Percentiles rank a stretch among this genome's conserved stretches.
Evolutionary conservation across 2,888 invertebrate genomes (phyloP).

Genomic region (Sesamia inferens): DNA sequence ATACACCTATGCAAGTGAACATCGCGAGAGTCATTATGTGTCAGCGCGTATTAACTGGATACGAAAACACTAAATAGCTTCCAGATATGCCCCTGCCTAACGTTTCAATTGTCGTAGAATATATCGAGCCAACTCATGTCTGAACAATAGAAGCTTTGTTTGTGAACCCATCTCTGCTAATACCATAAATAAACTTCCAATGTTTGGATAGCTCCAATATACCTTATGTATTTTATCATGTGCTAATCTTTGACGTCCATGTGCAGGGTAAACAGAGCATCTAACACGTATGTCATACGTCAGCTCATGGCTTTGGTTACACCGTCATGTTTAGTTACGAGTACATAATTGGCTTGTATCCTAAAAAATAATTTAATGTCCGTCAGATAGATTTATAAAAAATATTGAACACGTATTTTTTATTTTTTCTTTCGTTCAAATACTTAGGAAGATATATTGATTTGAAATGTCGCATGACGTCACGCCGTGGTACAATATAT

Average conservation of each 20-base stretch:
- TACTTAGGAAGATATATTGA: too few species aligned
- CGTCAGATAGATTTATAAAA: too few species aligned
- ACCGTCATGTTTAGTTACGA: slow-evolving; percentile 10
- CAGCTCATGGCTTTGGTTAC: slow-evolving; percentile 25
- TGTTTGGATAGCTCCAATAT: slow-evolving; percentile 9
- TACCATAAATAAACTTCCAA: slow-evolving; percentile 9
- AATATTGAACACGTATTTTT: too few species aligned
- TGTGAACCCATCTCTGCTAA: not conserved
- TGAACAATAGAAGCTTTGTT: not conserved
- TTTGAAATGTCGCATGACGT: too few species aligned
- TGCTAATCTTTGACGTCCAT: slow-evolving; percentile 46
- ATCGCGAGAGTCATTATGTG: too few species aligned
- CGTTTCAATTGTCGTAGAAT: not conserved
- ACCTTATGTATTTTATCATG: slow-evolving; percentile 18
- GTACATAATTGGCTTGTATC: too few species aligned
- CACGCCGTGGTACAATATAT: too few species aligned
- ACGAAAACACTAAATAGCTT: not conserved
- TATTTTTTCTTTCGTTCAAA: too few species aligned
- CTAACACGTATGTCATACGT: slow-evolving; percentile 33
- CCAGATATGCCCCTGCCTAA: not conserved
- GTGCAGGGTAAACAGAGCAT: slow-evolving; percentile 28
- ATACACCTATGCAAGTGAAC: too few species aligned
- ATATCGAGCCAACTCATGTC: not conserved
- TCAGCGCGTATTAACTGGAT: not conserved
- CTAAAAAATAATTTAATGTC: too few species aligned